Evolutionary conservation across 2,888 invertebrate species (phyloP).

Genomic region (Iselma pallidipennis): DNA sequence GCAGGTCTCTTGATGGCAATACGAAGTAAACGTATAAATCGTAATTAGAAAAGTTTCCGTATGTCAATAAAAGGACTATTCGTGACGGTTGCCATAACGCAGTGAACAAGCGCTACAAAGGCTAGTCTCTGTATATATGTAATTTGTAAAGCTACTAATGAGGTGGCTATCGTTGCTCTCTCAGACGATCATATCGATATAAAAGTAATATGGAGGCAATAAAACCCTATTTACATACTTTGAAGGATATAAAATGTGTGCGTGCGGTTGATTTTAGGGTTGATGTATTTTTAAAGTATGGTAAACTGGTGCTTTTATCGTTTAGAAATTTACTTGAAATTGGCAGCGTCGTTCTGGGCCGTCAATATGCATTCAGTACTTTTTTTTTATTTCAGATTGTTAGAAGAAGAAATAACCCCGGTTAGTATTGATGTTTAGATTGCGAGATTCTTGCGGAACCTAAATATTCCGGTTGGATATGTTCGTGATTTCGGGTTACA

Average conservation of each 20-base stretch:
- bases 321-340: conserved; percentile 25
- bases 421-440: conserved; percentile 30
- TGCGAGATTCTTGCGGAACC: conserved; percentile 30
- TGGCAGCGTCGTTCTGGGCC: conserved; percentile 13
- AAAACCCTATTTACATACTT: conserved; percentile 45
- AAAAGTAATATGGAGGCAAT: conserved; percentile 43
- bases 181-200: conserved; percentile 46
- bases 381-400: not conserved
- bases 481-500: conserved; percentile 52
- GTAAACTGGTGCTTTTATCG: conserved; percentile 29
- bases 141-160: conserved; percentile 45
- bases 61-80: conserved; percentile 45
- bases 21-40: conserved; percentile 25
- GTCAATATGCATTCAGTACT: conserved; percentile 17
- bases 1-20: not conserved
- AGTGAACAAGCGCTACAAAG: conserved; percentile 36
- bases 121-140: conserved; percentile 27
- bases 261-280: conserved; percentile 40
- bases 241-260: conserved; percentile 32
- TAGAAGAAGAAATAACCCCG: conserved; percentile 5
- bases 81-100: conserved; percentile 42
- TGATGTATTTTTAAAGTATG: conserved; percentile 32
- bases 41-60: conserved; percentile 49
- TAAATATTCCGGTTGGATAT: conserved; percentile 33
- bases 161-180: conserved; percentile 39